Percentiles rank a stretch among this genome's conserved stretches.
Conservation (phyloP, 2,113 vertebrate species). For the Hemiprocne comata region DNA sequence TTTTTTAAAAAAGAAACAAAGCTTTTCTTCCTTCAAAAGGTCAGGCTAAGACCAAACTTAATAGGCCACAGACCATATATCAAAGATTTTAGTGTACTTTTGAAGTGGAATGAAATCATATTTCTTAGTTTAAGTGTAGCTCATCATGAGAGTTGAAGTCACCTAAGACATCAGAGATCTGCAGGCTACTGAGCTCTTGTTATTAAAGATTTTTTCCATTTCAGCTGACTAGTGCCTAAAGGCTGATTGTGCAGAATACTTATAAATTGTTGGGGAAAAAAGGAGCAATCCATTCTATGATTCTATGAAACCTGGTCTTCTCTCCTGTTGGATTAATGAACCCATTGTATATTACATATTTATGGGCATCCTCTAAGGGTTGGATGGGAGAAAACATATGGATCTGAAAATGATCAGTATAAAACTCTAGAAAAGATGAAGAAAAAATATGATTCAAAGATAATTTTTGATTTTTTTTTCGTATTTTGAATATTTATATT, state of each 20-base stretch:
- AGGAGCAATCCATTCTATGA: not conserved
- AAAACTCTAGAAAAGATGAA: not conserved
- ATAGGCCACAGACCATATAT: conserved; percentile 48
- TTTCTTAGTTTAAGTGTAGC: conserved; percentile 44
- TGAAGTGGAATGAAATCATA: conserved; percentile 61
- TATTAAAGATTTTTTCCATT: conserved; percentile 57
- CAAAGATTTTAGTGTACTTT: conserved; percentile 53
- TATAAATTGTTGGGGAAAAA: conserved; percentile 27
- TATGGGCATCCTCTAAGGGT: not conserved
- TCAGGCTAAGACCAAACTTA: conserved; percentile 21
- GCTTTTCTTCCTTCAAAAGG: conserved; percentile 39
- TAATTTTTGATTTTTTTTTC: not conserved
- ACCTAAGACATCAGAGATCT: conserved; percentile 50
- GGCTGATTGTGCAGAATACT: not conserved
- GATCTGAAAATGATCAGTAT: not conserved
- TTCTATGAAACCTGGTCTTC: not conserved
- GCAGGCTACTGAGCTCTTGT: conserved; percentile 42
- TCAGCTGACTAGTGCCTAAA: conserved; percentile 53
- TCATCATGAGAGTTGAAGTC: conserved; percentile 52
- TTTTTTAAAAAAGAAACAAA: conserved; percentile 10
- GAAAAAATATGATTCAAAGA: not conserved
- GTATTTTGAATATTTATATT: not conserved
- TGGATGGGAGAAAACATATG: not conserved
- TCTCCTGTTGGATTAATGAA: not conserved
- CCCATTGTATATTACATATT: not conserved